Base-by-base conservation (phyloP, 2,888 invertebrate genomes). In the Leucophora obtusa region DNA sequence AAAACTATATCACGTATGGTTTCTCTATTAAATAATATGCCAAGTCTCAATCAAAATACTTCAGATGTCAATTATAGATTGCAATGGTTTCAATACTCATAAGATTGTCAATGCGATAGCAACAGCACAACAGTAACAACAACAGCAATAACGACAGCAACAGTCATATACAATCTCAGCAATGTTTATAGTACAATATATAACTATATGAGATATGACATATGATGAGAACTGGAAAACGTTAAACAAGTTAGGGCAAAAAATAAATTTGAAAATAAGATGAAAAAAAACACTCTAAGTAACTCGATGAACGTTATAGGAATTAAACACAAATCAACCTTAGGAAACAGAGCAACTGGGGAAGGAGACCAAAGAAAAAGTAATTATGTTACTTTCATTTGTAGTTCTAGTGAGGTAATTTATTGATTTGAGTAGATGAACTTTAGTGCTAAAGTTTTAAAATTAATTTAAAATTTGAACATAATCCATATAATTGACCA, bases 11-110 rank as follows among this genome's bases (percentile, higher is more conserved):
- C 81, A 81, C 81, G 81, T 81, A 73, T 77, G 81, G 76, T 73
- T 77, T 81, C 77, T 81, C 76, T 77, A 81, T 81, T 81, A 81
- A 81, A 77, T 81, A 81, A 81, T 81, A 81, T 81, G 81, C 77
- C 81, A 81, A 81, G 81, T 81, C 81, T 81, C 81, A 81, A 81
- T 81, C 81, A 76, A 81, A 81, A 81, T 81, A 81, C 81, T 81
- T 81, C 81, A 81, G 76, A 81, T 81, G 81, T 81, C 81, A 81
- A 81, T 81, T 81, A 81, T 73, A 81, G 77, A 81, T 73, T 81
- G 76, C 76, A 77, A 72, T 81, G 80, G 72, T 76, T 80, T 72
- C 81, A 69, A 65, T 69, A 77, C 69, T 76, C 81, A 81, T 76
- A 77, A 76, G 81, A 77, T 77, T 77, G 81, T 73, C 72, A 72